Base-by-base conservation (phyloP, 2,888 invertebrate genomes). In the Drosophila mulleri region DNA sequence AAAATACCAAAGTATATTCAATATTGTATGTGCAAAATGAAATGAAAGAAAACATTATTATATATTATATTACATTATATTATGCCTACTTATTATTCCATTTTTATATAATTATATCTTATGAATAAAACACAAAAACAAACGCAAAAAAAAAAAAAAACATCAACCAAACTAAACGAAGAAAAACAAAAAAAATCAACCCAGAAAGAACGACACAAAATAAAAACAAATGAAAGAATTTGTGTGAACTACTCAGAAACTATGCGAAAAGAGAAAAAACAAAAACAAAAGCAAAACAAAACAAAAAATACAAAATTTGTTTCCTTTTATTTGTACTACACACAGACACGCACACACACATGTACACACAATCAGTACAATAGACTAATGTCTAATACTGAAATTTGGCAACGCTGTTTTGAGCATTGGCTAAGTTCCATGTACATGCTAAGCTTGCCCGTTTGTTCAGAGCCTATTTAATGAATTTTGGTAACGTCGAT, bases 71-170 rank as follows among this genome's bases (percentile, higher is more conserved):
- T 87, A 75, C 66, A 87, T 84, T 84, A 84, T 73, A 83, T 87
- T 84, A 84, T 82, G 88, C 84, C 84, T 84, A 84, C 77, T 84
- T 84, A 84, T 87, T 87, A 87, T 87, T 88, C 88, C 84, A 88
- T 89, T 89, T 83, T 84, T 88, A 88, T 87, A 86, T 87, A 86
- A 84, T 89, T 89, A 89, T 74, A 85, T 85, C 87, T 88, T 85
- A 85, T 67, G 56, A 77, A 80, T 78, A 75, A 78, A 78, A 75
- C 64, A 69, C 58, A 61, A 63, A 78, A 48, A 69, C 66, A 78
- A 73, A 70, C 50, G 59, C 72, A 29, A 29, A 2, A 23, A 23
- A 69, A 71, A 76, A 67, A 67, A 60, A 12, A 20, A 44, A 12
- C 70, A 67, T 52, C 48, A 59, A 29, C 32, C 58, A 45, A 53